These are phyloP conservation scores for Aptenodytes patagonicus DNA, from an alignment of 2,113 vertebrate genomes.

Conservation along the genomic window DNA sequence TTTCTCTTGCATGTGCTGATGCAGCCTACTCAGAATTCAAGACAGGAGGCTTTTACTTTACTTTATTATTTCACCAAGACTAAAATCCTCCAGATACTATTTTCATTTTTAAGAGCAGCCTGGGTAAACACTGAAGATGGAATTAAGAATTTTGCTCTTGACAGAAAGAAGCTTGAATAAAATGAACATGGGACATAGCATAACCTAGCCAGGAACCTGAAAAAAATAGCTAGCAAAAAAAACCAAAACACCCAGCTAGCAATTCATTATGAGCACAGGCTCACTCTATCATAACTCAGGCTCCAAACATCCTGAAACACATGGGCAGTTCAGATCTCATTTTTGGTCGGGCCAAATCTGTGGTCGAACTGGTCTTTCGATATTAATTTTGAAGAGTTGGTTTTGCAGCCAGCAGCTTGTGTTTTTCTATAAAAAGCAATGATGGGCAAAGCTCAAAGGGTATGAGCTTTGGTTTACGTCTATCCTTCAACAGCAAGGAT, in stretches of 20 bases:
- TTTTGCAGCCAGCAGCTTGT: background rate
- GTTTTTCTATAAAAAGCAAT: background rate
- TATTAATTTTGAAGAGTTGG: background rate
- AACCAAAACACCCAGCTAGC: background rate
- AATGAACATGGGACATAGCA: background rate
- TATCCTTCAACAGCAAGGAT: background rate
- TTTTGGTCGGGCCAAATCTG: background rate
- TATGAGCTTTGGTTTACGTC: background rate
- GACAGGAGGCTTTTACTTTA: constrained; percentile 55
- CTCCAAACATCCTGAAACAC: background rate
- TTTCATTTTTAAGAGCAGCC: constrained; percentile 62
- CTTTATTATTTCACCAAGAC: constrained; percentile 58
- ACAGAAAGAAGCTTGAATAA: constrained; percentile 44
- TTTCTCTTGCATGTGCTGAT: constrained; percentile 42
- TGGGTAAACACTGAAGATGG: constrained; percentile 59
- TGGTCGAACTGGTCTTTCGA: background rate
- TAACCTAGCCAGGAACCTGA: background rate
- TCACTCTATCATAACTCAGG: background rate
- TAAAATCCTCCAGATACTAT: constrained; percentile 60
- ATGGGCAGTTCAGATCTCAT: background rate
- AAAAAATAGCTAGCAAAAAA: background rate
- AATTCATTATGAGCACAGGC: background rate
- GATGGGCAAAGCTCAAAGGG: background rate
- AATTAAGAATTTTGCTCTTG: constrained; percentile 55
- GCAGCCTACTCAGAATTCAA: constrained; percentile 56